phyloP scores from a whole-genome alignment of 2,113 vertebrate species.

The Phrynocephalus versicolor region DNA sequence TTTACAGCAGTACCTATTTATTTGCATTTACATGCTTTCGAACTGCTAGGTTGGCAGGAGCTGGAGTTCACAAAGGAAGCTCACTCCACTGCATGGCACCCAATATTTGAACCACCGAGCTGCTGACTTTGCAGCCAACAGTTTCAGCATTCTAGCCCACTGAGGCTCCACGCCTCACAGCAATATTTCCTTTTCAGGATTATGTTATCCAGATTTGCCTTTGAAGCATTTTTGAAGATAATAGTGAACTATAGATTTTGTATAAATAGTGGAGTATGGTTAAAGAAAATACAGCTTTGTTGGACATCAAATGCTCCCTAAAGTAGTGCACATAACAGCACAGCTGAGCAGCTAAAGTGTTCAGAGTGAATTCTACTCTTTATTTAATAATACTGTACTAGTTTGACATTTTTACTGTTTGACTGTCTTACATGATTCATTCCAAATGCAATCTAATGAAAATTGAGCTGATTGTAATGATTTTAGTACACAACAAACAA shows the following conservation, averaged over 20 bases:
- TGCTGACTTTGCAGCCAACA: too few relatives aligned
- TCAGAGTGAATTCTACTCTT: conserved; percentile 47
- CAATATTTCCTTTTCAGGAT: conserved; percentile 45
- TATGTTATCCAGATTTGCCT: conserved; percentile 60
- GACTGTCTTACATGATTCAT: conserved; percentile 42
- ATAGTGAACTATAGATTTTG: conserved; percentile 61
- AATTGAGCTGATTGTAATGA: conserved; percentile 60
- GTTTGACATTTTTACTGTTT: conserved; percentile 41
- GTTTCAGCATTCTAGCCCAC: too few relatives aligned
- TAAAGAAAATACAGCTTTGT: conserved; percentile 42
- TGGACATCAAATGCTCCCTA: conserved; percentile 57
- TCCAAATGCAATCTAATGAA: conserved; percentile 66
- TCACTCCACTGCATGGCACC: too few relatives aligned
- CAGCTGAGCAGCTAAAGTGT: conserved; percentile 59
- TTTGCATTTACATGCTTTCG: too few relatives aligned
- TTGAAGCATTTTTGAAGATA: conserved; percentile 67
- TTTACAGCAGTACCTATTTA: too few relatives aligned
- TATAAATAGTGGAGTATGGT: conserved; percentile 36
- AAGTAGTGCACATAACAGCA: conserved; percentile 60
- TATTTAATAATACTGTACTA: conserved; percentile 53
- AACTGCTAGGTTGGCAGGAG: too few relatives aligned
- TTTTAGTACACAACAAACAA: conserved; percentile 44
- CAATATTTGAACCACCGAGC: too few relatives aligned
- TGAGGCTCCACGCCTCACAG: too few relatives aligned
- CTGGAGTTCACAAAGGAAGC: too few relatives aligned